phyloP scores from a whole-genome alignment of 2,888 invertebrate genomes.

The Acleris cristana region DNA sequence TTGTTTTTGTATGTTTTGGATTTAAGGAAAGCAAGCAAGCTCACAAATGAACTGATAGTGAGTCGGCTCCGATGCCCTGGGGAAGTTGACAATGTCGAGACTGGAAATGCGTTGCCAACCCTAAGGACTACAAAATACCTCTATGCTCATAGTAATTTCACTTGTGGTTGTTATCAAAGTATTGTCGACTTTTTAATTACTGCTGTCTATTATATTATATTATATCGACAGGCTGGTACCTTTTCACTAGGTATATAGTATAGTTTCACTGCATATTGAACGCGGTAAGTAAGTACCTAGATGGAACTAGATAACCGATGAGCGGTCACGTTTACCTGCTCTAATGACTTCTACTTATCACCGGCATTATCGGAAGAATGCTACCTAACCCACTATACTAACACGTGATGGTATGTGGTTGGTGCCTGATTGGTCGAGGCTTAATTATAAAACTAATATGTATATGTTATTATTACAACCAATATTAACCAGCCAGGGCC shows the following conservation, averaged over 20 bases:
- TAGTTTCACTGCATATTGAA: slow-evolving; percentile 5
- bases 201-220: too few species aligned
- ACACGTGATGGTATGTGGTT: neutral
- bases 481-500: too few species aligned
- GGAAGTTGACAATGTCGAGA: too few species aligned
- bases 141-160: too few species aligned
- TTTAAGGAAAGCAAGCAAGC: too few species aligned
- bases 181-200: neutral
- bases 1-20: too few species aligned
- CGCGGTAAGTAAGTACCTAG: neutral
- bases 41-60: too few species aligned
- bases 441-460: neutral
- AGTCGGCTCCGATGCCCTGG: too few species aligned
- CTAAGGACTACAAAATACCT: too few species aligned
- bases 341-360: slow-evolving; percentile 15
- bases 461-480: neutral
- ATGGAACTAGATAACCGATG: slow-evolving; percentile 3
- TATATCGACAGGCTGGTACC: neutral
- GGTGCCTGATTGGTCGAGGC: too few species aligned
- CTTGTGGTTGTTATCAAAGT: too few species aligned
- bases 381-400: neutral
- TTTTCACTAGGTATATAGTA: neutral
- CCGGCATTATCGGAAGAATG: slow-evolving; percentile 16
- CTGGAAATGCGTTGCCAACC: too few species aligned
- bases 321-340: slow-evolving; percentile 18